Conservation (phyloP, 2,797 vertebrate genomes). For the Siniperca undulata region DNA sequence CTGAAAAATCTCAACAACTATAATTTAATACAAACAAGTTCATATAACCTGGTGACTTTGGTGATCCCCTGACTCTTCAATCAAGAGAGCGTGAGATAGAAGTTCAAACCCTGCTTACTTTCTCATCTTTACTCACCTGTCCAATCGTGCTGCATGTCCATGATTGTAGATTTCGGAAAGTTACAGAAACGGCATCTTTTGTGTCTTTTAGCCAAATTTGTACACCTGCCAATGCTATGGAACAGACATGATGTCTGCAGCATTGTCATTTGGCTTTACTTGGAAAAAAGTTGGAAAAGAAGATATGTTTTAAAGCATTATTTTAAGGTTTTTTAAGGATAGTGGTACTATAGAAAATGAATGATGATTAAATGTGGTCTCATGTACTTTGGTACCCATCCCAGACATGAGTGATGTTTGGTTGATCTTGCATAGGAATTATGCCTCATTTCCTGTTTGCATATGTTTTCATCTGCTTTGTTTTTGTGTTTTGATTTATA, state of each 20-base stretch:
- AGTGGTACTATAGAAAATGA: neutral
- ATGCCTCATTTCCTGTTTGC: slow-evolving; percentile 33
- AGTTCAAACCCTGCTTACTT: neutral
- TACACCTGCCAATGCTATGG: neutral
- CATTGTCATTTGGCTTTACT: neutral
- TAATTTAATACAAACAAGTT: neutral
- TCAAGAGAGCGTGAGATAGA: neutral
- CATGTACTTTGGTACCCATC: neutral
- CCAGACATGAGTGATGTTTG: slow-evolving; percentile 18
- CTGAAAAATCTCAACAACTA: neutral
- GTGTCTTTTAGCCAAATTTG: neutral
- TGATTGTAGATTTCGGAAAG: neutral
- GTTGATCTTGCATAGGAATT: slow-evolving; percentile 10
- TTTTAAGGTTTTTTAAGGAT: neutral
- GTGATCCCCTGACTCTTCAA: neutral
- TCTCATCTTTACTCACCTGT: neutral
- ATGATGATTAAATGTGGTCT: neutral
- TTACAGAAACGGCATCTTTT: neutral
- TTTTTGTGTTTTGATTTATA: slow-evolving; percentile 34
- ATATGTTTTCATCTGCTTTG: slow-evolving; percentile 18
- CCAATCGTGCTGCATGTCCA: too few species aligned
- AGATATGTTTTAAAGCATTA: neutral
- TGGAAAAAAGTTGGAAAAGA: neutral
- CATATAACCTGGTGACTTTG: neutral
- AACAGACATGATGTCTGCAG: neutral